Evolutionary conservation across 1,140 invertebrate species (phyloP).

Genomic region (Dreissena polymorpha): DNA sequence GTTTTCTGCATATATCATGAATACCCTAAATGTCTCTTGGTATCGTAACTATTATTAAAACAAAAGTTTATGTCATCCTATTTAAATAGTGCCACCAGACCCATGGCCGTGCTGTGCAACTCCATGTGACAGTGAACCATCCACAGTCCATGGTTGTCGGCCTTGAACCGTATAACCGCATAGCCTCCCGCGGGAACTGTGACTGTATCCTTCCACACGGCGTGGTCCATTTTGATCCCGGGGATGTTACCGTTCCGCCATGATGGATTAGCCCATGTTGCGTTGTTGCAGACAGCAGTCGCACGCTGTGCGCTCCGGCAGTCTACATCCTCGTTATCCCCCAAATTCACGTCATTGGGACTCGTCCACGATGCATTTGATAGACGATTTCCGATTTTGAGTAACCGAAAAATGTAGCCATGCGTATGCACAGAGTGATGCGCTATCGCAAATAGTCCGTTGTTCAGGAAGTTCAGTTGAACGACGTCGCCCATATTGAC

Average conservation of each 20-base stretch:
- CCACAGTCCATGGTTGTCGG: slow-evolving; percentile 84
- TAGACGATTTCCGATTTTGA: slow-evolving; percentile 80
- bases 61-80: too few species aligned
- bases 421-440: slow-evolving; percentile 87
- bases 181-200: slow-evolving; percentile 85
- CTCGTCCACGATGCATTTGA: slow-evolving; percentile 39
- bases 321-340: slow-evolving; percentile 52
- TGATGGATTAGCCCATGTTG: slow-evolving; percentile 53
- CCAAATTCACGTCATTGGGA: slow-evolving; percentile 68
- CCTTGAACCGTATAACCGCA: slow-evolving; percentile 85
- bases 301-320: slow-evolving; percentile 10
- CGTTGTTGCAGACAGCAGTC: slow-evolving; percentile 53
- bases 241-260: slow-evolving; percentile 60
- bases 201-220: slow-evolving; percentile 86
- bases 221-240: slow-evolving; percentile 78
- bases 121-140: slow-evolving; percentile 64
- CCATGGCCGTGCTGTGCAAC: slow-evolving; percentile 37
- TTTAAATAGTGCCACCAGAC: background rate
- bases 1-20: too few species aligned
- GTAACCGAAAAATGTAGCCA: slow-evolving; percentile 86
- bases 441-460: slow-evolving; percentile 82
- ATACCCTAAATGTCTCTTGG: too few species aligned
- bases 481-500: slow-evolving; percentile 39
- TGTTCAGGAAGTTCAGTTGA: slow-evolving; percentile 62
- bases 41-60: too few species aligned